phyloP scores from a whole-genome alignment of 2,888 invertebrate species.

The Aphidoletes aphidimyza region DNA sequence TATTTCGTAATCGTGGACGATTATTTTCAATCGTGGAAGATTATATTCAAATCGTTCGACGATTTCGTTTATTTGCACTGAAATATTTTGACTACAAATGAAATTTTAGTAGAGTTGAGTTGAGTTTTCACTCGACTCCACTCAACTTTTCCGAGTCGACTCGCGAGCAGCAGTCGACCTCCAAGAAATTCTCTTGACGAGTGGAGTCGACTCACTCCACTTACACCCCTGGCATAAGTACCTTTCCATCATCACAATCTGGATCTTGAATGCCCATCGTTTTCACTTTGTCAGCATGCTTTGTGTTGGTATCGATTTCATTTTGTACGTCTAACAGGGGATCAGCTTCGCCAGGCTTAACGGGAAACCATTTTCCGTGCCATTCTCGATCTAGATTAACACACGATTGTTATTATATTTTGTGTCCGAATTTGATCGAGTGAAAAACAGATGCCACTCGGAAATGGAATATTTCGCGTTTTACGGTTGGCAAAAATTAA shows the following conservation, averaged over 20 bases:
- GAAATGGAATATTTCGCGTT: not conserved
- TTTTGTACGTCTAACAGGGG: not conserved
- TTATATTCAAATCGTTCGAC: too few relatives aligned
- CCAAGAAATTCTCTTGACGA: too few relatives aligned
- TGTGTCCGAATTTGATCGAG: not conserved
- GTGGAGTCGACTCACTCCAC: too few relatives aligned
- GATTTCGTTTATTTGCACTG: too few relatives aligned
- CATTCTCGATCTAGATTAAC: not conserved
- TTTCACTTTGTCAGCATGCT: not conserved
- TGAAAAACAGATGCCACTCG: not conserved
- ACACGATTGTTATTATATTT: not conserved
- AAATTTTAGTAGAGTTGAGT: too few relatives aligned
- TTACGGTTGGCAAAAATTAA: not conserved
- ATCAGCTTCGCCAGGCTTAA: not conserved
- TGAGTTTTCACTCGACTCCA: too few relatives aligned
- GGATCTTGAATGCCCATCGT: constrained; percentile 41
- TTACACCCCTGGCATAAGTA: not conserved
- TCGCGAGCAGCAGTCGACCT: too few relatives aligned
- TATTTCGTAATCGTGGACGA: too few relatives aligned
- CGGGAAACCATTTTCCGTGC: constrained; percentile 54
- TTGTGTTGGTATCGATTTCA: not conserved
- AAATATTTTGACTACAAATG: too few relatives aligned
- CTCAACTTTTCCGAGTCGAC: too few relatives aligned
- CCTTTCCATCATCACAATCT: constrained; percentile 39
- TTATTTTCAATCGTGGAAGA: too few relatives aligned